Conservation (phyloP, 2,797 vertebrate genomes). For the Halcyon badia region DNA sequence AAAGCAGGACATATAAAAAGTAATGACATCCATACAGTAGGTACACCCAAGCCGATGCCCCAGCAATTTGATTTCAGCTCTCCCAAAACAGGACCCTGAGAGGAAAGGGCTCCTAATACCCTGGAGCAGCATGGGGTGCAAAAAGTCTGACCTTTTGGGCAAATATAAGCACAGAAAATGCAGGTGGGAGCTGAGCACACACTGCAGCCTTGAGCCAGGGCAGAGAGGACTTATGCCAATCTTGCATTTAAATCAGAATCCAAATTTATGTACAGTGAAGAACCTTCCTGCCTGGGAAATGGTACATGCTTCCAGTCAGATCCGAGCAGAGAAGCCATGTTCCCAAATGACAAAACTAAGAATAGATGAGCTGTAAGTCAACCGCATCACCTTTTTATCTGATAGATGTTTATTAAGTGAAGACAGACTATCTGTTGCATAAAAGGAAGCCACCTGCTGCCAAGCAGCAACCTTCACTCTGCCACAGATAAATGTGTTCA, state of each 20-base stretch:
- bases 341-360: constrained; percentile 66
- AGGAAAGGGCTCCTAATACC: neutral
- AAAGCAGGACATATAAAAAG: neutral
- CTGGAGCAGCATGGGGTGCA: neutral
- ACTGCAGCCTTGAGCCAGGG: neutral
- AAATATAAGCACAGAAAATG: neutral
- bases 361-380: constrained; percentile 69
- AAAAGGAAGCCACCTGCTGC: constrained; percentile 48
- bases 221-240: neutral
- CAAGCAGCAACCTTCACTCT: constrained; percentile 37
- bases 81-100: neutral
- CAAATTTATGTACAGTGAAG: constrained; percentile 27
- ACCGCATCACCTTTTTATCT: constrained; percentile 49
- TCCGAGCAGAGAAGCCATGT: neutral
- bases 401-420: constrained; percentile 57
- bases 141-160: neutral
- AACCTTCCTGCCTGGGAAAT: constrained; percentile 43
- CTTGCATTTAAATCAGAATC: constrained; percentile 33
- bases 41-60: fast-evolving
- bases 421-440: constrained; percentile 49
- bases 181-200: neutral
- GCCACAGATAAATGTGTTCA: constrained; percentile 14
- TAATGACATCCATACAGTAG: neutral
- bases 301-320: constrained; percentile 4
- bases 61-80: fast-evolving